These are phyloP conservation scores for Lanius ludovicianus DNA, from an alignment of 2,113 vertebrate species.

Conservation along the genomic window DNA sequence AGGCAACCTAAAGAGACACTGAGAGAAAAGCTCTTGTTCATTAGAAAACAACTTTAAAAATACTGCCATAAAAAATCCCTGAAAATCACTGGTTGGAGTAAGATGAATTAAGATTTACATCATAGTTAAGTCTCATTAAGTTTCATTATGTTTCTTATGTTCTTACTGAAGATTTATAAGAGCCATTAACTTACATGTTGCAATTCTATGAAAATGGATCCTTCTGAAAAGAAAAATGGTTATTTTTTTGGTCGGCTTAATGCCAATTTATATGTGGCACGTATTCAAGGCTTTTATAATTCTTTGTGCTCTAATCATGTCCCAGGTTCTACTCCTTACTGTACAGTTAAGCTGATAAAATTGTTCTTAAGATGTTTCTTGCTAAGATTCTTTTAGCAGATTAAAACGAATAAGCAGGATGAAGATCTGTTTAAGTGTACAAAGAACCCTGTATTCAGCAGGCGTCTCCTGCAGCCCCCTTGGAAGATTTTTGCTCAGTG, in stretches of 20 bases:
- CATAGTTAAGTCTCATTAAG: not conserved
- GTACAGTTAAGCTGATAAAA: constrained; percentile 21
- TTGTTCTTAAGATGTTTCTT: constrained; percentile 33
- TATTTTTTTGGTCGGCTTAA: not conserved
- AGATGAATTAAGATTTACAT: constrained; percentile 35
- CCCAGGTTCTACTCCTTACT: not conserved
- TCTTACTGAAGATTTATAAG: not conserved
- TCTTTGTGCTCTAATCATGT: not conserved
- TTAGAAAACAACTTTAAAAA: constrained; percentile 26
- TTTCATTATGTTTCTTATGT: not conserved
- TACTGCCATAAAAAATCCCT: not conserved
- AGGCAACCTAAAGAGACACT: not conserved
- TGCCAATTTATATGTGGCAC: not conserved
- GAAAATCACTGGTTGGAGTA: not conserved
- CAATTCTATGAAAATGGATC: not conserved
- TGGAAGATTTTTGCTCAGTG: not conserved
- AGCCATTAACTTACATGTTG: not conserved
- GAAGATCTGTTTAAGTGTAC: not conserved
- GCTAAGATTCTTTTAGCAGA: constrained; percentile 31
- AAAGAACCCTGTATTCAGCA: not conserved
- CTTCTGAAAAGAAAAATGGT: not conserved
- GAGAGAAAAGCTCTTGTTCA: constrained; percentile 9
- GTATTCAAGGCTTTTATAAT: not conserved
- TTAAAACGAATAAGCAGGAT: constrained; percentile 46
- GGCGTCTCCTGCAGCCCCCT: not conserved